Conservation (phyloP, 2,888 invertebrate species). For the Oxyscelio sp. region DNA sequence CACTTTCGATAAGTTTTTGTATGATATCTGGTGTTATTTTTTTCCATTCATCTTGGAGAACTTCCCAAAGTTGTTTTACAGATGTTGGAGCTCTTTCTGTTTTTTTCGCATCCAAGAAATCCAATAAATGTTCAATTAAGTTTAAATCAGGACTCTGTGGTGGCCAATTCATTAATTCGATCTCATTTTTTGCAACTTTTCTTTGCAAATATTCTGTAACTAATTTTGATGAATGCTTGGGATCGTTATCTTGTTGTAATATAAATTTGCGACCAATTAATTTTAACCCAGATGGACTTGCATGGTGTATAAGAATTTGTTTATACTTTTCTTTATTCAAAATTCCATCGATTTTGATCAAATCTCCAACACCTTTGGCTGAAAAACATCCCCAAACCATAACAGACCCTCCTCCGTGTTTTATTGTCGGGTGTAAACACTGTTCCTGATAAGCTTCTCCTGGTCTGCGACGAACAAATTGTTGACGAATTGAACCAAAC, state of each 20-base stretch:
- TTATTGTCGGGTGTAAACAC: background rate
- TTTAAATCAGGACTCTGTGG: background rate
- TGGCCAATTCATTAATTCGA: background rate
- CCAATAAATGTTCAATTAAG: background rate
- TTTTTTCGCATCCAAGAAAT: background rate
- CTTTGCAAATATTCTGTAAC: background rate
- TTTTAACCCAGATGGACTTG: no score
- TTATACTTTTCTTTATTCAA: no score
- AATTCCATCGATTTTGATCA: background rate
- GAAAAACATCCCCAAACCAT: no score
- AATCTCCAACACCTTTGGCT: background rate
- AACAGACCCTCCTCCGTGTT: background rate
- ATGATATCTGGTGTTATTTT: background rate
- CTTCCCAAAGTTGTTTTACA: background rate
- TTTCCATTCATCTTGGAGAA: background rate
- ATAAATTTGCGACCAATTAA: no score
- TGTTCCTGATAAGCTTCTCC: background rate
- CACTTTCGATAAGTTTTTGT: no score
- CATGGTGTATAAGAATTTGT: no score
- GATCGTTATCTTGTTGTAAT: no score
- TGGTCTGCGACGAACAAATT: slow-evolving; percentile 24
- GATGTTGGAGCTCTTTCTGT: background rate
- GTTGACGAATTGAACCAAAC: slow-evolving; percentile 18
- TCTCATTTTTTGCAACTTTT: background rate
- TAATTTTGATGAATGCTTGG: background rate